Evolutionary conservation across 2,888 invertebrate genomes (phyloP).

Genomic region (Druceiella hillmani): DNA sequence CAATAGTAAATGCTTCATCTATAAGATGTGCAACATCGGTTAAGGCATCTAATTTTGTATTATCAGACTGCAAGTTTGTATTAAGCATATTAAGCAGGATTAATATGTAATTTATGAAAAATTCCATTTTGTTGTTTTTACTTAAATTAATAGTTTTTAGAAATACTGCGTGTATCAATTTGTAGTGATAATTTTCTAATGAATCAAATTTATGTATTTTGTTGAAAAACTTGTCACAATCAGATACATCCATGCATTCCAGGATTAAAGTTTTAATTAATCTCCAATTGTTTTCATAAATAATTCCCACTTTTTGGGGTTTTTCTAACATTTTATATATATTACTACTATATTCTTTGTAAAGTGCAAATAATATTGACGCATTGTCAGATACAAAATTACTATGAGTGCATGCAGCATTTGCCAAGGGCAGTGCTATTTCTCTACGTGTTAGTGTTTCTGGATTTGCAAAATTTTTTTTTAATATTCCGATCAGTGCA

Average conservation of each 20-base stretch:
- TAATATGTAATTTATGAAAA: slow-evolving; percentile 48
- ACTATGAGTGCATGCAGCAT: slow-evolving; percentile 40
- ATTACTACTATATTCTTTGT: slow-evolving; percentile 55
- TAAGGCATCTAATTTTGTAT: slow-evolving; percentile 29
- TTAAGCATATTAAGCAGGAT: slow-evolving; percentile 51
- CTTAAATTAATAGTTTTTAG: slow-evolving; percentile 40
- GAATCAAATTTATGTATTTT: slow-evolving; percentile 61
- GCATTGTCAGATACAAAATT: slow-evolving; percentile 37
- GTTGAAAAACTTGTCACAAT: slow-evolving; percentile 50
- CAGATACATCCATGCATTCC: slow-evolving; percentile 52
- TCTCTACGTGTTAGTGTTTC: slow-evolving; percentile 54
- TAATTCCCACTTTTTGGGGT: slow-evolving; percentile 63
- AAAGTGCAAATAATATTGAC: slow-evolving; percentile 48
- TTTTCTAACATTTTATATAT: slow-evolving; percentile 60
- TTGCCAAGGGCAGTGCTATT: slow-evolving; percentile 57
- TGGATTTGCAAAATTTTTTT: slow-evolving; percentile 38
- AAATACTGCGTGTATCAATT: slow-evolving; percentile 51
- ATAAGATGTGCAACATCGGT: slow-evolving; percentile 32
- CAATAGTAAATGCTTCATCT: slow-evolving; percentile 33
- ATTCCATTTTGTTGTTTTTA: slow-evolving; percentile 34
- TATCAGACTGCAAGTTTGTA: slow-evolving; percentile 45
- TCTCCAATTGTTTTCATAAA: slow-evolving; percentile 54
- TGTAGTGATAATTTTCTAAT: slow-evolving; percentile 52
- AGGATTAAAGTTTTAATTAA: slow-evolving; percentile 56
- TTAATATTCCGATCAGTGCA: slow-evolving; percentile 42